phyloP scores from a whole-genome alignment of 2,888 invertebrate species.

The Drosophila longiperda region DNA sequence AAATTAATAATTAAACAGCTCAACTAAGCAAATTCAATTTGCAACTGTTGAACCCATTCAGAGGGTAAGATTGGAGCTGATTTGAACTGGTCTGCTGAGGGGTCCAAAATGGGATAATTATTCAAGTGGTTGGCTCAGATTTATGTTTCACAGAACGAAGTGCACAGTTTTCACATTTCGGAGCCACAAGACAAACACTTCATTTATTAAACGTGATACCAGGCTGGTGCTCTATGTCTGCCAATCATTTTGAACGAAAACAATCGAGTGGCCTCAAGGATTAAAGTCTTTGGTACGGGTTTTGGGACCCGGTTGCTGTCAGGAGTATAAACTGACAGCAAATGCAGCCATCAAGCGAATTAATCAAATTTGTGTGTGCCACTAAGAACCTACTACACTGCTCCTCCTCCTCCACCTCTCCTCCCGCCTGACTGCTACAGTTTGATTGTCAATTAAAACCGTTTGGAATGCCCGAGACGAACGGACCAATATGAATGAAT shows the following conservation, averaged over 20 bases:
- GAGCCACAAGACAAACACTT: slow-evolving; percentile 62
- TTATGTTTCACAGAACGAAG: slow-evolving; percentile 45
- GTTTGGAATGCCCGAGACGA: slow-evolving; percentile 44
- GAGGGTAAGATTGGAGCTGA: not conserved
- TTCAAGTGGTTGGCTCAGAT: slow-evolving; percentile 21
- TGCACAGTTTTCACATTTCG: slow-evolving; percentile 41
- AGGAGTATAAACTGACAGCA: slow-evolving; percentile 64
- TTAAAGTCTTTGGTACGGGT: slow-evolving; percentile 5
- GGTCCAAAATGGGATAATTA: slow-evolving; percentile 19
- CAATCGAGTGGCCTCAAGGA: slow-evolving; percentile 35
- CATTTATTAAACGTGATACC: slow-evolving; percentile 61
- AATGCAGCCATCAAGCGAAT: slow-evolving; percentile 65
- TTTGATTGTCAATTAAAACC: slow-evolving; percentile 74
- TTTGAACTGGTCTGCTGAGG: not conserved
- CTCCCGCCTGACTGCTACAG: slow-evolving; percentile 14
- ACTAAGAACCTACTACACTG: slow-evolving; percentile 11
- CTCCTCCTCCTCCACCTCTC: not conserved
- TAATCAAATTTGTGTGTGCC: slow-evolving; percentile 66
- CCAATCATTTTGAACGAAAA: slow-evolving; percentile 17
- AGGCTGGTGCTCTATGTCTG: slow-evolving; percentile 27
- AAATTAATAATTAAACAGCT: slow-evolving; percentile 8
- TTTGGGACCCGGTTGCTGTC: slow-evolving; percentile 37
- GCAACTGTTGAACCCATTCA: not conserved
- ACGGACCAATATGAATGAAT: slow-evolving; percentile 55
- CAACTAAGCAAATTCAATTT: not conserved